These are phyloP conservation scores for Austrofundulus limnaeus DNA, from an alignment of 2,113 vertebrate genomes.

Conservation along the genomic window DNA sequence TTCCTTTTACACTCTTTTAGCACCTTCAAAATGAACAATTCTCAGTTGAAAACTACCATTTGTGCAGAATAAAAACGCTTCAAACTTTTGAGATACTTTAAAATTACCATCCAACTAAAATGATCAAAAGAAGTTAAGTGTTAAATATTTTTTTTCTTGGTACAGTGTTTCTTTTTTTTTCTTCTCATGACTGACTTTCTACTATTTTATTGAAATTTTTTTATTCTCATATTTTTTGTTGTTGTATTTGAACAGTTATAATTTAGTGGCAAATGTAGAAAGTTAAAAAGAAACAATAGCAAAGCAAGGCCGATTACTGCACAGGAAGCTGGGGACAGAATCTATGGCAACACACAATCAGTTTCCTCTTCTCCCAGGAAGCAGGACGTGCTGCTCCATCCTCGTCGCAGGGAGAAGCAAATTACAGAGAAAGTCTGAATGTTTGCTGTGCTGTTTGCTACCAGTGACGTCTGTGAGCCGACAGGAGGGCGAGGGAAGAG, in stretches of 20 bases:
- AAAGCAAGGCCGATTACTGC: slow-evolving; percentile 92
- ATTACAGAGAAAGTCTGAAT: slow-evolving; percentile 72
- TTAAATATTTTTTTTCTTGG: slow-evolving; percentile 60
- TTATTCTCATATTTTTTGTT: slow-evolving; percentile 67
- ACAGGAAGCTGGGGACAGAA: slow-evolving; percentile 92
- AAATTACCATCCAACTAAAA: slow-evolving; percentile 82
- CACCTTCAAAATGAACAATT: slow-evolving; percentile 93
- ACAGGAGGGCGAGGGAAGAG: slow-evolving; percentile 5
- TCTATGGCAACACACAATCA: slow-evolving; percentile 89
- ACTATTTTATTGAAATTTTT: slow-evolving; percentile 61
- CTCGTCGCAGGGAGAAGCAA: slow-evolving; percentile 81
- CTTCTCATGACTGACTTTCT: slow-evolving; percentile 86
- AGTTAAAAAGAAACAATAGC: slow-evolving; percentile 93
- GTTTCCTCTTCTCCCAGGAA: slow-evolving; percentile 69
- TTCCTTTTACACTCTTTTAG: slow-evolving; percentile 88
- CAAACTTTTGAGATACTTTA: slow-evolving; percentile 86
- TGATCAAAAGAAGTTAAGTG: slow-evolving; percentile 83
- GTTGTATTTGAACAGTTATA: slow-evolving; percentile 86
- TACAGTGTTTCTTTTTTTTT: slow-evolving; percentile 82
- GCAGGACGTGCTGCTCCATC: slow-evolving; percentile 74
- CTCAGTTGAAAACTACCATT: slow-evolving; percentile 92
- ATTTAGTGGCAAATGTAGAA: slow-evolving; percentile 93
- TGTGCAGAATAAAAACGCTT: slow-evolving; percentile 92
- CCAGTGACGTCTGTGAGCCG: slow-evolving; percentile 50
- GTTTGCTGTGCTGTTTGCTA: slow-evolving; percentile 64